A percentile compares a stretch with the other conserved stretches of the same genome.
Evolutionary conservation across 2,113 vertebrate species (phyloP).

Genomic region (Notothenia coriiceps): DNA sequence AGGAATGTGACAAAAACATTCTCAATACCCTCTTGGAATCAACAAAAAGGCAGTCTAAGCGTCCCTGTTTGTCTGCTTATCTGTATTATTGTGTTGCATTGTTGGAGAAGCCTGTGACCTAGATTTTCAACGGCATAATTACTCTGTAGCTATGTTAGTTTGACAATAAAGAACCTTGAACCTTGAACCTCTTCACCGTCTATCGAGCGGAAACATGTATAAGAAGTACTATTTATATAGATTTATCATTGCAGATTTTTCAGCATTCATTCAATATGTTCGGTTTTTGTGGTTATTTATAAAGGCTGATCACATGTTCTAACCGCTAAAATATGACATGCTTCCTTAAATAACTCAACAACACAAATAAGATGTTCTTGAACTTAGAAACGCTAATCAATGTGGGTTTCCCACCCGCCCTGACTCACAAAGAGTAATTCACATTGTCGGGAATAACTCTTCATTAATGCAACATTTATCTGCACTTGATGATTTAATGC

Average conservation of each 20-base stretch:
- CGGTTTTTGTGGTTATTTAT: neutral
- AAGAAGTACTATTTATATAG: neutral
- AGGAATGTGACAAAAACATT: conserved; percentile 3
- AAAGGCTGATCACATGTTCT: neutral
- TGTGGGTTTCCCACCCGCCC: neutral
- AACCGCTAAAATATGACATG: neutral
- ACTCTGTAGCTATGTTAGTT: too few species aligned
- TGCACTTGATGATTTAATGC: conserved; percentile 4
- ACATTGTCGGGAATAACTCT: neutral
- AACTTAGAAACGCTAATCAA: neutral
- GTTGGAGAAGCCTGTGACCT: too few species aligned
- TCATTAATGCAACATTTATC: conserved; percentile 7
- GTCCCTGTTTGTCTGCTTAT: neutral
- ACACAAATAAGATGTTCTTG: neutral
- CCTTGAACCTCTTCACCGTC: neutral
- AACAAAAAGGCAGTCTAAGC: neutral
- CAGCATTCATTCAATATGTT: conserved; percentile 1
- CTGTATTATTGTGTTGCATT: too few species aligned
- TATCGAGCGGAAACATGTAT: neutral
- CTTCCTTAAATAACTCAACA: neutral
- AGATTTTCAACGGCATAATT: too few species aligned
- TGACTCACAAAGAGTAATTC: neutral
- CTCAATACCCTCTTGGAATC: neutral
- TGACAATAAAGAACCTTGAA: too few species aligned
- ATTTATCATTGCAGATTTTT: neutral